Base-by-base conservation (phyloP, 2,888 invertebrate species). In the Chouioia cunea region DNA sequence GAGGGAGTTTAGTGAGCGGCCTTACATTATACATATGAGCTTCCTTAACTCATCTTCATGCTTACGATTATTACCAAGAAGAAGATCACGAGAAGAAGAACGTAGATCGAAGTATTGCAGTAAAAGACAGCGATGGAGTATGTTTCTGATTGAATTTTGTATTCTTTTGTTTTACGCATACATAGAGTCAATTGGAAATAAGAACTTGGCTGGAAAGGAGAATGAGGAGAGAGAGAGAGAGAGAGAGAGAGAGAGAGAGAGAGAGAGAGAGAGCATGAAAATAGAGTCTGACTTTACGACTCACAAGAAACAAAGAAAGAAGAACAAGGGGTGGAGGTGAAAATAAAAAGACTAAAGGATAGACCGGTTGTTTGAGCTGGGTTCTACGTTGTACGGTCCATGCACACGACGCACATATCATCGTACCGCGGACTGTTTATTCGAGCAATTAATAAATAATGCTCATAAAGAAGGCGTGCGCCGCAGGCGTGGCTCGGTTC, bases 401-500 rank as follows among this genome's bases (percentile, higher is more conserved):
- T 47, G 65, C 67, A 6, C 50, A 56, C 63, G 62, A 65, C 36
- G 36, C 36, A 8, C 36, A 36, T 36, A 36, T 36, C 36, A 1
- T 10, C 36, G 59, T 60, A 65, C 79, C 77, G 68, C 75, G 72
- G 76, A 79, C 81, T 82, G 83, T 85, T 84, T 85, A 84, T 84
- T 84, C 78, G 80, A 76, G 78, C 84, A 84, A 85, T 85, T 84
- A 84, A 84, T 84, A 82, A 81, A 85, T 84, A 82, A 83, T 79
- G 79, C 81, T 85, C 84, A 80, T 85, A 85, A 84, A 85, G 83
- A 83, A 78, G 68, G 71, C 74, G 70, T 71, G 75, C 77, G 77
- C 73, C 75, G 71, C 36, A 10, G 77, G 75, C 73, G 65, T 56
- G 6, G 27, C 27, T 27, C 27, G 3, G 27, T 6, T 27, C 27